Percentiles rank a stretch among this genome's conserved stretches.
Evolutionary conservation across 1,140 invertebrate genomes (phyloP).

Genomic region (Coenobita brevimanus): DNA sequence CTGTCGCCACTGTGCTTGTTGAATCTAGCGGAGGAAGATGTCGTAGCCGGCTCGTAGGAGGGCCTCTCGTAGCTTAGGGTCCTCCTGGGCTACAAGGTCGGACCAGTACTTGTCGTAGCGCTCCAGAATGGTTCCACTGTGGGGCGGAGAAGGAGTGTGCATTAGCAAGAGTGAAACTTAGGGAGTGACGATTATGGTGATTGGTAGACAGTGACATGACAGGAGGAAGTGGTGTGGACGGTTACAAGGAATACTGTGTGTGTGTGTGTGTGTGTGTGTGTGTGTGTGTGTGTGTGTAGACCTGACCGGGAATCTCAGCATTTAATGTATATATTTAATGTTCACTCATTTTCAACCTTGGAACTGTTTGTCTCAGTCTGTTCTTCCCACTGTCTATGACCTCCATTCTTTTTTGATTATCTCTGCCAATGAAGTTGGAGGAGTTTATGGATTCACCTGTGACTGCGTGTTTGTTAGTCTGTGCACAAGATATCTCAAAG

Average conservation of each 20-base stretch:
- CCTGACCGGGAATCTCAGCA: neutral
- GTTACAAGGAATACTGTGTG: neutral
- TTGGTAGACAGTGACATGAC: neutral
- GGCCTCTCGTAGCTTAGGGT: too few relatives aligned
- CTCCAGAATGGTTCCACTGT: conserved; percentile 41
- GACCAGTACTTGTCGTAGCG: conserved; percentile 41
- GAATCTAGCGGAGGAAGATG: too few relatives aligned
- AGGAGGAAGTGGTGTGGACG: neutral
- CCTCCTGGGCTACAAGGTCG: conserved; percentile 26
- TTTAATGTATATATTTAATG: neutral
- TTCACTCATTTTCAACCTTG: neutral
- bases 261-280: conserved; percentile 1
- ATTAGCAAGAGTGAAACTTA: neutral
- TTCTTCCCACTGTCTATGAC: too few relatives aligned
- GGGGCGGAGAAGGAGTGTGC: neutral
- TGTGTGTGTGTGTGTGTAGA: neutral
- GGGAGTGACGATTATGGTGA: neutral
- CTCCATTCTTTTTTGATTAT: too few relatives aligned
- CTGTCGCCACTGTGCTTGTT: too few relatives aligned
- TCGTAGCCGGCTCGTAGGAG: too few relatives aligned
- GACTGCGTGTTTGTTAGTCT: neutral
- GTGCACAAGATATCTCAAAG: too few relatives aligned
- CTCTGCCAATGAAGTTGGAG: too few relatives aligned
- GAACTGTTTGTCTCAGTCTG: neutral
- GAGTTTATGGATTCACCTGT: too few relatives aligned